phyloP scores from a whole-genome alignment of 2,113 vertebrate genomes.

The Macquaria australasica region DNA sequence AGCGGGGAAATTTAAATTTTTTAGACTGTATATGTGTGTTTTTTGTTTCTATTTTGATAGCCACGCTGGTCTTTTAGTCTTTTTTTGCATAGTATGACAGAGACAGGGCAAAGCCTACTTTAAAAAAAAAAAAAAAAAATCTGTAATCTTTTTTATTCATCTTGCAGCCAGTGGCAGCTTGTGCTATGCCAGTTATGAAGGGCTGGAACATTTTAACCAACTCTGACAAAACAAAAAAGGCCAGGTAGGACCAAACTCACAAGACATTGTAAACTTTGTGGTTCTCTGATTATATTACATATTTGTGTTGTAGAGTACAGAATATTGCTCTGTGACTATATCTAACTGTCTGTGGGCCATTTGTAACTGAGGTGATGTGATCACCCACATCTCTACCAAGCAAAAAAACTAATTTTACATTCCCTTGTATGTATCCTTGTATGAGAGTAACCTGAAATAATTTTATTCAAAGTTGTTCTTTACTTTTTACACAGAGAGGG shows the following conservation, averaged over 20 bases:
- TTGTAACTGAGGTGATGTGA: not conserved
- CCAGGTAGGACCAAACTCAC: conserved; percentile 85
- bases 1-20: too few relatives aligned
- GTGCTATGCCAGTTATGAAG: conserved; percentile 99
- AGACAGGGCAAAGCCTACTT: not conserved
- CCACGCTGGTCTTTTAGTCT: not conserved
- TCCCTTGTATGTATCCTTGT: not conserved
- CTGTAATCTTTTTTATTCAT: conserved; percentile 9
- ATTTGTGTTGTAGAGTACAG: not conserved
- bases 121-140: conserved; percentile 4
- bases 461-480: not conserved
- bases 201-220: conserved; percentile 97
- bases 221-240: conserved; percentile 95
- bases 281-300: not conserved
- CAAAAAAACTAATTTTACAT: not conserved
- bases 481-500: conserved; percentile 88
- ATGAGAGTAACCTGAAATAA: not conserved
- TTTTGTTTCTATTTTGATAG: not conserved
- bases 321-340: not conserved
- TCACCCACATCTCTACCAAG: not conserved
- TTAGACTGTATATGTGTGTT: not conserved
- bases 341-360: not conserved
- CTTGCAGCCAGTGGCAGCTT: conserved; percentile 94
- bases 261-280: not conserved
- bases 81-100: not conserved